Conservation (phyloP, 2,888 invertebrate genomes). For the Acrocyrtus sp. region DNA sequence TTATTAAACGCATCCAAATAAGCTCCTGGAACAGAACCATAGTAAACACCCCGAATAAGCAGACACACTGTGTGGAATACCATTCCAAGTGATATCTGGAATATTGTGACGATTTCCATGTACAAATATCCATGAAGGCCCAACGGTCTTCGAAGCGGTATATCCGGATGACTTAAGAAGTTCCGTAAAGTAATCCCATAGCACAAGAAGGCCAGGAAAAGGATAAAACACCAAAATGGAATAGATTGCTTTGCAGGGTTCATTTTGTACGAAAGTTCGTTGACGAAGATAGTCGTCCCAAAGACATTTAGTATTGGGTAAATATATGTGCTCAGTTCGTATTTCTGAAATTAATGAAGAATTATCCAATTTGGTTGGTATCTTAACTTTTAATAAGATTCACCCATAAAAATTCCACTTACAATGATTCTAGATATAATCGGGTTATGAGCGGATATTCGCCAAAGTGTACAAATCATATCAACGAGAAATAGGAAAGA, state of each 20-base stretch:
- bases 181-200: background rate
- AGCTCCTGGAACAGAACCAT: slow-evolving; percentile 3
- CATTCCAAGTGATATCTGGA: slow-evolving; percentile 1
- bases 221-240: slow-evolving; percentile 1
- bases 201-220: background rate
- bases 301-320: slow-evolving; percentile 7
- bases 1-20: background rate
- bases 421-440: no score
- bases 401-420: no score
- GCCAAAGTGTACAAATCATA: background rate
- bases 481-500: slow-evolving; percentile 6
- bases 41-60: background rate
- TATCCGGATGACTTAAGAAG: slow-evolving; percentile 3
- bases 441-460: background rate
- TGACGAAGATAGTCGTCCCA: background rate
- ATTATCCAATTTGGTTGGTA: no score
- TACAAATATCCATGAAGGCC: slow-evolving; percentile 9
- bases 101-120: slow-evolving; percentile 7
- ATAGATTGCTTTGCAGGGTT: background rate
- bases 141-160: slow-evolving; percentile 12
- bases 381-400: no score
- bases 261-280: background rate
- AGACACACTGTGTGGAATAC: background rate
- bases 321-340: background rate
- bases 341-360: slow-evolving; percentile 5